A percentile compares a stretch with the other conserved stretches of the same genome.
These are phyloP conservation scores for Cetoscarus ocellatus DNA, from an alignment of 2,797 vertebrate species.

Conservation along the genomic window DNA sequence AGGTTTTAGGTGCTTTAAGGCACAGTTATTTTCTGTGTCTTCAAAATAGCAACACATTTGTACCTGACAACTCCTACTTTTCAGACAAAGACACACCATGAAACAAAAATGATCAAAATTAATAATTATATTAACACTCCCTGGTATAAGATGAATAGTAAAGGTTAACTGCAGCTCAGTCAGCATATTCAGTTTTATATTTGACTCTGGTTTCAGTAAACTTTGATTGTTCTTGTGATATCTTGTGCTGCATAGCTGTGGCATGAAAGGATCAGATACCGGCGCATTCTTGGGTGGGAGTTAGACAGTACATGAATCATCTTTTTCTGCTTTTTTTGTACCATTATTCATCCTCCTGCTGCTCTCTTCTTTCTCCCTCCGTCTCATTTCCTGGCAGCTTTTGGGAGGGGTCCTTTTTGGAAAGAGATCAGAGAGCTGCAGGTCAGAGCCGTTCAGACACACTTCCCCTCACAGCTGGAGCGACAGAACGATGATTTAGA, in stretches of 20 bases:
- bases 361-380: neutral
- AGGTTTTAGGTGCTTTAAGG: too few relatives aligned
- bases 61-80: too few relatives aligned
- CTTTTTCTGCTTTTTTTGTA: neutral
- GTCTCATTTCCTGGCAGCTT: constrained; percentile 43
- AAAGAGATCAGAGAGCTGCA: constrained; percentile 46
- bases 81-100: too few relatives aligned
- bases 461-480: constrained; percentile 54
- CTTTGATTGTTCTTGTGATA: neutral
- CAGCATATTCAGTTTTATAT: neutral
- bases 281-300: neutral
- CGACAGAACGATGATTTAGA: constrained; percentile 3
- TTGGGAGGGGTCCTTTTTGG: constrained; percentile 38
- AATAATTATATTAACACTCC: too few relatives aligned
- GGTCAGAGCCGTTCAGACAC: constrained; percentile 45
- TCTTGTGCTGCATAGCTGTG: too few relatives aligned
- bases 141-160: too few relatives aligned
- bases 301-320: neutral
- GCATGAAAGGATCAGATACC: neutral
- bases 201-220: neutral
- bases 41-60: too few relatives aligned
- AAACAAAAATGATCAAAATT: too few relatives aligned
- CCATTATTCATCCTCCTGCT: neutral
- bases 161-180: too few relatives aligned
- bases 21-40: too few relatives aligned